Evolutionary conservation across 2,113 vertebrate species (phyloP).

Genomic region (Pygathrix nemaeus): DNA sequence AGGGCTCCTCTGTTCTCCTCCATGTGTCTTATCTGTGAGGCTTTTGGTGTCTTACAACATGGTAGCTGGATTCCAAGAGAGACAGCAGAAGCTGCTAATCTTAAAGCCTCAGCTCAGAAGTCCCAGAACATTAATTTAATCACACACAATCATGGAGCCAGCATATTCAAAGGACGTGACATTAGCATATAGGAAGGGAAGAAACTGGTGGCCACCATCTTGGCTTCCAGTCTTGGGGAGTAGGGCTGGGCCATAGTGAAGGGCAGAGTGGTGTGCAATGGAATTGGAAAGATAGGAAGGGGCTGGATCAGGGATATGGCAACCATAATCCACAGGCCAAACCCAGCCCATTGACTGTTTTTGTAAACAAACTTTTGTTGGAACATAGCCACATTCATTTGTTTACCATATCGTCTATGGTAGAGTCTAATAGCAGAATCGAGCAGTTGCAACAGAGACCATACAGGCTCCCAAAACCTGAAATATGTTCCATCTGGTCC

Average conservation of each 20-base stretch:
- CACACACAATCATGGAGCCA: background rate
- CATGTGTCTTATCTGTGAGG: background rate
- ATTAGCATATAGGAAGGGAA: background rate
- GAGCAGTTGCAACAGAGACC: background rate
- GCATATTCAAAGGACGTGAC: background rate
- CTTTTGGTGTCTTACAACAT: background rate
- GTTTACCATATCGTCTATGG: background rate
- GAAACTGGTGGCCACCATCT: background rate
- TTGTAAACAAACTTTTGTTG: background rate
- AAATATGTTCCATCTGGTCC: background rate
- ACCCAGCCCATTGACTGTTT: background rate
- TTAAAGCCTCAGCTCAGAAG: background rate
- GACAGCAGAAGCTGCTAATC: background rate
- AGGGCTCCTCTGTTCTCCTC: background rate
- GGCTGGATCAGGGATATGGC: background rate
- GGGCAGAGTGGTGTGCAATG: accelerated
- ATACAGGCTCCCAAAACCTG: background rate
- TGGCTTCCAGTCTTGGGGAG: background rate
- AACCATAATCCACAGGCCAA: background rate
- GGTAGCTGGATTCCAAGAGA: background rate
- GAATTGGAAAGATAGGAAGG: background rate
- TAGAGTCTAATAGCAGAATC: background rate
- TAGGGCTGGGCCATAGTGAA: background rate
- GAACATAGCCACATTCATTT: background rate
- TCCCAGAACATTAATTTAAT: background rate